These are phyloP conservation scores for Phacellophora camtschatica DNA, from an alignment of 30 jellyfish, hydroid and myxozoan genomes.

Conservation along the genomic window DNA sequence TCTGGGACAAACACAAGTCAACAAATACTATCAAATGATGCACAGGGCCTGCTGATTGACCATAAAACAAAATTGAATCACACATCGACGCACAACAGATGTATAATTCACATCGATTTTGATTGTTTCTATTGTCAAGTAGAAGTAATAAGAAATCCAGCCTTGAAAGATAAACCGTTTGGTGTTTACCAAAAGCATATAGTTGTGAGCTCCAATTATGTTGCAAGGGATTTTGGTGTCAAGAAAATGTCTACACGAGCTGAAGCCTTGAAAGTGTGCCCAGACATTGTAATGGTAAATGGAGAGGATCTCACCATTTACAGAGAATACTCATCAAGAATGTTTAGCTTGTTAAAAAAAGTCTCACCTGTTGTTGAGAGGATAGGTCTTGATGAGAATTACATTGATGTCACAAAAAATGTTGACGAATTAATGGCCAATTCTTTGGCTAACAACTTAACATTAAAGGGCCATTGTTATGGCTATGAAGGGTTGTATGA, in stretches of 20 bases:
- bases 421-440: conserved; percentile 12
- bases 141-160: conserved; percentile 69
- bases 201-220: conserved; percentile 71
- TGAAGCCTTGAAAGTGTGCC: conserved; percentile 67
- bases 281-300: conserved; percentile 64
- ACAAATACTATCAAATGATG: too few species aligned
- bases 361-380: conserved; percentile 58
- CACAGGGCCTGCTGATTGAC: too few species aligned
- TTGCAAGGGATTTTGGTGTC: conserved; percentile 70
- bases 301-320: conserved; percentile 71
- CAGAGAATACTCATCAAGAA: conserved; percentile 53
- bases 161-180: conserved; percentile 39
- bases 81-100: conserved; percentile 12
- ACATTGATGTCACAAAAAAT: conserved; percentile 60
- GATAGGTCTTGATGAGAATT: conserved; percentile 80
- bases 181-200: conserved; percentile 73
- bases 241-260: conserved; percentile 53
- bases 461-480: conserved; percentile 47
- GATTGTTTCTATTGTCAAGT: conserved; percentile 88
- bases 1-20: too few species aligned
- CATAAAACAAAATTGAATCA: not conserved
- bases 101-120: conserved; percentile 73
- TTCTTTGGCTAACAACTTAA: not conserved
- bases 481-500: conserved; percentile 26
- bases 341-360: conserved; percentile 18